Base-by-base conservation (phyloP, 2,888 invertebrate species). In the Cremastinae sp. region DNA sequence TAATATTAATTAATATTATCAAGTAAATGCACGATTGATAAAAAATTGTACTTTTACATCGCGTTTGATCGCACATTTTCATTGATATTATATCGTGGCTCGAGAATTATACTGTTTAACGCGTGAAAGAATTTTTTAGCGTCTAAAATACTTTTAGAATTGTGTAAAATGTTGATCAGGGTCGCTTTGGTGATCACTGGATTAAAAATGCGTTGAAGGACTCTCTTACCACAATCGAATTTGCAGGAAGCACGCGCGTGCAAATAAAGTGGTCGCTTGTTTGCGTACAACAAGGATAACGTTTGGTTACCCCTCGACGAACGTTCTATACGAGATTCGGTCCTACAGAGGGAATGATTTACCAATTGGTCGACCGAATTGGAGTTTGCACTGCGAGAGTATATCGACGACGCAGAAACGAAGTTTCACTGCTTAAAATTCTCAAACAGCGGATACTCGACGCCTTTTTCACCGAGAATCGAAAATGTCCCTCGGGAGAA, bases 311-410 rank as follows among this genome's bases (percentile, higher is more conserved):
- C 28, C 68, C 28, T 38, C 47, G 45, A 28, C 28, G 28, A 28
- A 5, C 47, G 58, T 61, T 34, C 18, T 10, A n/a, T n/a, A 38
- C 28, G 9, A 36, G 28, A 22, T 28, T 28, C 45, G 69, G 59
- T 62, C 65, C 58, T 70, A 84, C 83, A 84, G 79, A 85, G 81
- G 61, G 85, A 85, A 85, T 85, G 80, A 82, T 84, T 85, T 82
- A 85, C 61, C 59, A 61, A 79, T 79, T 78, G 72, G 73, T 38
- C 56, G 43, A 69, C 58, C 74, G 78, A 58, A 76, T 62, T 54
- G 59, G 73, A 76, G 12, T 56, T 28, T 61, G 45, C 71, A 58
- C 43, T 34, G 41, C n/a, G 65, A 51, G 18, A 16, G 34, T 41
- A 38, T 14, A 56, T 56, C 28, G 18, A 36, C 59, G 56, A 14